Evolutionary conservation across 1,140 invertebrate genomes (phyloP), one percentile per base, ranked within the genome.

Genomic region (Drosophila punjabiensis): DNA sequence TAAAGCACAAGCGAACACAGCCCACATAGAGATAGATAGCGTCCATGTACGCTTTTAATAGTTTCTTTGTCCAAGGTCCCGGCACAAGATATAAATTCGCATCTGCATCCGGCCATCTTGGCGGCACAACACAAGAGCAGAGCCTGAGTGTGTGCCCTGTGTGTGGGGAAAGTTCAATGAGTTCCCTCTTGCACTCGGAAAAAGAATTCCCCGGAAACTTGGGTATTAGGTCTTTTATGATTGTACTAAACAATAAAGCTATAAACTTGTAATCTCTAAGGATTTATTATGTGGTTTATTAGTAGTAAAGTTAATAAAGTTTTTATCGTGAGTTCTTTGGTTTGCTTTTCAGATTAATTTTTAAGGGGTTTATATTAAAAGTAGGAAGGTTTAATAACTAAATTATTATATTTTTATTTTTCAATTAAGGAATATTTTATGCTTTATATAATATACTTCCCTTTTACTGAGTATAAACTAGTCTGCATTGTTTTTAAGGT

Each of bases 1-100:
- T 82, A 78, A 82, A 76, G 82, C 77, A 43, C 30, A 62, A 61
- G 39, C 78, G 58, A 81, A 61, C 48, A 45, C 37, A 56, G 33
- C 58, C 65, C 56, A 39, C 65, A 70, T 33, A 20, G 35, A 70
- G 66, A 79, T 63, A 79, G 65, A 78, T 78, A 79, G 59, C 68
- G 59, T 50, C 28, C 45, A 43, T 63, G 18, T 20, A 33, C 37
- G 68, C 35, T 67, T 41, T 76, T 60, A 33, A 68, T 61, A 79
- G 66, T 69, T 79, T 60, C 65, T 70, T 79, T 78, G 75, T 77
- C 37, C 47, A 60, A 30, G 47, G 32, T 33, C 39, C 28, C 20
- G 32, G 20, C 20, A 66, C 24, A 45, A 52, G 43, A 59, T 59
- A 28, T 76, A 45, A 67, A 37, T 67, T 50, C 33, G 33, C 33